These are phyloP conservation scores for Apodemus speciosus DNA, from an alignment of 2,113 vertebrate genomes.

Conservation along the genomic window DNA sequence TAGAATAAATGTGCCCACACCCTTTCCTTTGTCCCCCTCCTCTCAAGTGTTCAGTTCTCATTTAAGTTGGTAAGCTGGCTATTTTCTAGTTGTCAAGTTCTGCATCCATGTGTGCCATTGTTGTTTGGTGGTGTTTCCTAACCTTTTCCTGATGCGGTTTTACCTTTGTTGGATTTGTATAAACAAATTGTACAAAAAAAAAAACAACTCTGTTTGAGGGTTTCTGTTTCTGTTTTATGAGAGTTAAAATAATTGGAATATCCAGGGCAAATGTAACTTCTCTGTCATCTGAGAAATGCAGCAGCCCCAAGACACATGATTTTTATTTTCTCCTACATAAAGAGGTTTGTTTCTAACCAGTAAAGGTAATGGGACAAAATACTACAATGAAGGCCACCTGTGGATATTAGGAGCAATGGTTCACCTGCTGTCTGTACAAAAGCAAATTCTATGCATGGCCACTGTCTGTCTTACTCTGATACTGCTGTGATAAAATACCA, in stretches of 20 bases:
- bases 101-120: slow-evolving; percentile 89
- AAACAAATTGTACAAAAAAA: slow-evolving; percentile 88
- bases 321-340: not conserved
- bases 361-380: not conserved
- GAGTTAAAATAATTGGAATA: not conserved
- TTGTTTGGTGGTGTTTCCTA: slow-evolving; percentile 87
- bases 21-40: slow-evolving; percentile 74
- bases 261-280: not conserved
- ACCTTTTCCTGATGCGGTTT: slow-evolving; percentile 84
- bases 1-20: slow-evolving; percentile 84
- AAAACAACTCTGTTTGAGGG: slow-evolving; percentile 45
- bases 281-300: not conserved
- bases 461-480: not conserved
- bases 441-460: not conserved
- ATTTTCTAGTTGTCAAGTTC: slow-evolving; percentile 84
- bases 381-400: rapidly evolving
- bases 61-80: slow-evolving; percentile 83
- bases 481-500: not conserved
- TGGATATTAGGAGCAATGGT: no score
- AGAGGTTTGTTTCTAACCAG: not conserved
- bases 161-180: slow-evolving; percentile 91
- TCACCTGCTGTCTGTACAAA: not conserved
- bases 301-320: rapidly evolving
- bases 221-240: slow-evolving; percentile 81
- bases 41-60: slow-evolving; percentile 83